Percentiles rank a stretch among this genome's conserved stretches.
Evolutionary conservation across 2,113 vertebrate species (phyloP).

Genomic region (Rhabdomys dilectus): DNA sequence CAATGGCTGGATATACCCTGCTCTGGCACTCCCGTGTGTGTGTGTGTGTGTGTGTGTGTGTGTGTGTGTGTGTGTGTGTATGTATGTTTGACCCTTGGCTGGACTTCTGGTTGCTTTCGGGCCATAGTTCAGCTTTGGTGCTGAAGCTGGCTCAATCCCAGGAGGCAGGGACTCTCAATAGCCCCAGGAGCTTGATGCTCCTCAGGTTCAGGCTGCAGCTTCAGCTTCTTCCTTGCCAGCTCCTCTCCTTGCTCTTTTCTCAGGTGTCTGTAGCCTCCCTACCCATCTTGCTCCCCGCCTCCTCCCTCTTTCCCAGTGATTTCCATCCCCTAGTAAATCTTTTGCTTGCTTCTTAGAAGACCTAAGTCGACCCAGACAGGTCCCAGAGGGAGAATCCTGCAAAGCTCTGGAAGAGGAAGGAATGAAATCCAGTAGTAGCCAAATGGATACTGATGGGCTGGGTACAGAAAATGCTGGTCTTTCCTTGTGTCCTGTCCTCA

Average conservation of each 20-base stretch:
- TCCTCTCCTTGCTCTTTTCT: neutral
- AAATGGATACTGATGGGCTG: neutral
- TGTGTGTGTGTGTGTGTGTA: too few species aligned
- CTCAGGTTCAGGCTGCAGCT: neutral
- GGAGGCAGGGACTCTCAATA: neutral
- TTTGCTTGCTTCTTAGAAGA: constrained; percentile 21
- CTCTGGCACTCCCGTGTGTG: neutral
- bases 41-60: accelerated
- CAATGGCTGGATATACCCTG: accelerated
- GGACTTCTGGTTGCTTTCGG: neutral
- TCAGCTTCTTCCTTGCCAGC: neutral
- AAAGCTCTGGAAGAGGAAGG: neutral
- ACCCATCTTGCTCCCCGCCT: too few species aligned
- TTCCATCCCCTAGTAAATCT: neutral
- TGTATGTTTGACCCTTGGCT: accelerated
- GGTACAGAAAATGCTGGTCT: neutral
- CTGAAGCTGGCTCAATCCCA: neutral
- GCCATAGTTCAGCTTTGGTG: neutral
- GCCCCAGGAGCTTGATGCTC: neutral
- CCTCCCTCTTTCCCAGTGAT: neutral
- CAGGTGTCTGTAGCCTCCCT: neutral
- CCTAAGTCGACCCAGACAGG: neutral
- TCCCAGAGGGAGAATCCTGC: neutral
- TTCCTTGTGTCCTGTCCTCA: neutral
- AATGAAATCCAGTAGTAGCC: neutral